These are phyloP conservation scores for Lates japonicus DNA, from an alignment of 2,797 vertebrate genomes.

Conservation along the genomic window DNA sequence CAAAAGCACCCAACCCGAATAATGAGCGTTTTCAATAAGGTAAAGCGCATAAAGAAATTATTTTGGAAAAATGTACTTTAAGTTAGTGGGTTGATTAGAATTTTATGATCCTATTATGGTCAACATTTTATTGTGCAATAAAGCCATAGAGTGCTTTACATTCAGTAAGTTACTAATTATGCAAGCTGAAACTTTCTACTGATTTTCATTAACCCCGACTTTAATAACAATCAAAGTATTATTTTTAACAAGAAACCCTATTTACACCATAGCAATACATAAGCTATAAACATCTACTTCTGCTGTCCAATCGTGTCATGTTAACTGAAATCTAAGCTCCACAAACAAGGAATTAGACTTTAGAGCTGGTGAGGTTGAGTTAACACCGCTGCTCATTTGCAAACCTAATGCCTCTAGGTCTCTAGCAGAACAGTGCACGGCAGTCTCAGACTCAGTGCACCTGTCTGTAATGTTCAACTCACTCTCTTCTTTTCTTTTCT, in stretches of 20 bases:
- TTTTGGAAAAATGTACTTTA: too few species aligned
- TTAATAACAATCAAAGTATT: not conserved
- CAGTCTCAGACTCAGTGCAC: constrained; percentile 63
- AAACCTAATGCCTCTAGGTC: constrained; percentile 58
- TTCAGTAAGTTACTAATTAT: too few species aligned
- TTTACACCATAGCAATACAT: not conserved
- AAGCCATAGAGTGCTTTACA: too few species aligned
- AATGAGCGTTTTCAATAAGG: too few species aligned
- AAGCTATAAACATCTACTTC: constrained; percentile 10
- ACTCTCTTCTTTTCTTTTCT: constrained; percentile 24
- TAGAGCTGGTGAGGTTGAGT: constrained; percentile 41
- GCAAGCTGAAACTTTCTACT: too few species aligned
- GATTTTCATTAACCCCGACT: too few species aligned
- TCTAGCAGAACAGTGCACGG: constrained; percentile 33
- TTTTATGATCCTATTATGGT: too few species aligned
- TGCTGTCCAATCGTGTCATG: constrained; percentile 17
- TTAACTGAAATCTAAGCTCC: not conserved
- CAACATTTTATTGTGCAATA: too few species aligned
- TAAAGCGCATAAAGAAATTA: too few species aligned
- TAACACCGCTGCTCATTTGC: constrained; percentile 57
- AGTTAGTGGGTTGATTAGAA: too few species aligned
- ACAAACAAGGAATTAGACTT: constrained; percentile 37
- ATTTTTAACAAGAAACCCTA: not conserved
- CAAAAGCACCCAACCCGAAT: too few species aligned
- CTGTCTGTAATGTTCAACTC: constrained; percentile 42